Conservation (phyloP, 2,888 invertebrate genomes). For the Heliothis peltigera region DNA sequence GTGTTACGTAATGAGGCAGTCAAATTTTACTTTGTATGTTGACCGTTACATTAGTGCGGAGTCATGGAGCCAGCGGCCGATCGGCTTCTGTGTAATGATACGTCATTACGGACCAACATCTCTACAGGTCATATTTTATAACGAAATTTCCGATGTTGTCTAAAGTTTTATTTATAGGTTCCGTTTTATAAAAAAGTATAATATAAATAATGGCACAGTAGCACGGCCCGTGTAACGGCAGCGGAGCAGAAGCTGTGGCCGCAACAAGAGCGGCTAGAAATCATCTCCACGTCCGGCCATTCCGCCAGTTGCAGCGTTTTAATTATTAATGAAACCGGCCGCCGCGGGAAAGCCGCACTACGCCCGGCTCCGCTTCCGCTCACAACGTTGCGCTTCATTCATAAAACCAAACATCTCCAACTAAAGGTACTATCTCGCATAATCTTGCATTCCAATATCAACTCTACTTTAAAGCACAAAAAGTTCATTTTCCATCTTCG, state of each 20-base stretch:
- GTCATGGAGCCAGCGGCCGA: slow-evolving; percentile 72
- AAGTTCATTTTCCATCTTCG: slow-evolving; percentile 62
- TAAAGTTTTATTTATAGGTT: slow-evolving; percentile 63
- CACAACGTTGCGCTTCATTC: slow-evolving; percentile 89
- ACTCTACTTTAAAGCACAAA: slow-evolving; percentile 67
- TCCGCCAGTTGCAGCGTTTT: slow-evolving; percentile 86
- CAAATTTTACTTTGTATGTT: slow-evolving; percentile 84
- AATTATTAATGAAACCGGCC: slow-evolving; percentile 89
- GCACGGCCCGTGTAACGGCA: slow-evolving; percentile 58
- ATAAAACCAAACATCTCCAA: slow-evolving; percentile 78
- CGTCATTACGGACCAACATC: slow-evolving; percentile 67
- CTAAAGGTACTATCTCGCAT: slow-evolving; percentile 67
- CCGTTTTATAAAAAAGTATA: slow-evolving; percentile 59
- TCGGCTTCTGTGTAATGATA: slow-evolving; percentile 83
- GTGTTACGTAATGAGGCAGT: slow-evolving; percentile 84
- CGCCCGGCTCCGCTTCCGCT: slow-evolving; percentile 87
- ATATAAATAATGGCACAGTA: slow-evolving; percentile 56
- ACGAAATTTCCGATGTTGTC: slow-evolving; percentile 55
- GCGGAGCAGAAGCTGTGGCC: slow-evolving; percentile 73
- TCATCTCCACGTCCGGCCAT: slow-evolving; percentile 88
- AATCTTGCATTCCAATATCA: slow-evolving; percentile 63
- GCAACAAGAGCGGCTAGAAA: slow-evolving; percentile 84
- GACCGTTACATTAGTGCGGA: slow-evolving; percentile 82
- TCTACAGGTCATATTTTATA: slow-evolving; percentile 64
- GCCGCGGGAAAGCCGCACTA: slow-evolving; percentile 89